Evolutionary conservation across 2,888 invertebrate species (phyloP).

Genomic region (Drosophila mimetica): DNA sequence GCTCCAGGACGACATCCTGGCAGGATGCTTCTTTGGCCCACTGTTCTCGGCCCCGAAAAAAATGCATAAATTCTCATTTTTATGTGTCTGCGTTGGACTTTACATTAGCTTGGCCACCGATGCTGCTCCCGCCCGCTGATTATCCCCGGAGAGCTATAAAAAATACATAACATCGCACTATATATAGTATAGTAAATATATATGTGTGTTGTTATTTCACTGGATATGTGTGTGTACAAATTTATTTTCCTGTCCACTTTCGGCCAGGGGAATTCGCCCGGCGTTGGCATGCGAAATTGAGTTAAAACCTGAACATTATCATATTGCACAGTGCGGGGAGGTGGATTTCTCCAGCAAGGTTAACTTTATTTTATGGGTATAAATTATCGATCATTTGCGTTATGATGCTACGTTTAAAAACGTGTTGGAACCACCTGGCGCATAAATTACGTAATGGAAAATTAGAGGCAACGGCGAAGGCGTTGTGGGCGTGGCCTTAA

Average conservation of each 20-base stretch:
- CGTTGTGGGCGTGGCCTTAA: slow-evolving; percentile 58
- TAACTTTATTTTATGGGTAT: slow-evolving; percentile 40
- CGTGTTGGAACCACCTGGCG: slow-evolving; percentile 27
- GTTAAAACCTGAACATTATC: slow-evolving; percentile 45
- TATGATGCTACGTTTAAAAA: slow-evolving; percentile 22
- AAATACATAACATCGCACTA: slow-evolving; percentile 53
- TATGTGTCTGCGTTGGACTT: slow-evolving; percentile 73
- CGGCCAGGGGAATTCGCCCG: slow-evolving; percentile 44
- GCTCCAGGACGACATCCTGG: slow-evolving; percentile 6
- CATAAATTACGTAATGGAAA: slow-evolving; percentile 29
- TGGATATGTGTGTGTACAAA: slow-evolving; percentile 61
- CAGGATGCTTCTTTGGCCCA: slow-evolving; percentile 44
- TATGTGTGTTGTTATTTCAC: slow-evolving; percentile 45
- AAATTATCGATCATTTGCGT: slow-evolving; percentile 39
- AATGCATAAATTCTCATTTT: slow-evolving; percentile 76
- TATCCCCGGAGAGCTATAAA: slow-evolving; percentile 76
- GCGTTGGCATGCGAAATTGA: slow-evolving; percentile 37
- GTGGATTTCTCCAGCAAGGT: slow-evolving; percentile 14
- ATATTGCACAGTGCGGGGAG: slow-evolving; percentile 9
- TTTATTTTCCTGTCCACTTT: slow-evolving; percentile 60
- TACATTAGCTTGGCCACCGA: slow-evolving; percentile 64
- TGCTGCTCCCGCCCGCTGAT: slow-evolving; percentile 50
- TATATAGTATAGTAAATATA: slow-evolving; percentile 16
- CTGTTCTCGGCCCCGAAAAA: slow-evolving; percentile 51
- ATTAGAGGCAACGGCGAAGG: slow-evolving; percentile 1